Base-by-base conservation (phyloP, 2,888 invertebrate species). In the Ecdyonurus torrentis region DNA sequence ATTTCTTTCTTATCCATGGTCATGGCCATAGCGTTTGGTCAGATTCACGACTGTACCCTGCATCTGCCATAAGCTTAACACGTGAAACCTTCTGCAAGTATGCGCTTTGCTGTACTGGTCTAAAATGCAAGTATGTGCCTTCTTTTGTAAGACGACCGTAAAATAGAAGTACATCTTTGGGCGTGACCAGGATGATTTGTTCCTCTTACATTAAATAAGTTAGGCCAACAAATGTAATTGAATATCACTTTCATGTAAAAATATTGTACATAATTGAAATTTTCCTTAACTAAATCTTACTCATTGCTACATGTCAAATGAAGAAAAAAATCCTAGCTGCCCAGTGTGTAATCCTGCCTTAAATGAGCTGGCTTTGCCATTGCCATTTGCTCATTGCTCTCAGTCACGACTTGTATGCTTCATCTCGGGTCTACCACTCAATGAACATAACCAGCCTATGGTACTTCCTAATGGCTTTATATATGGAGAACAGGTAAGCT, bases 401-500 rank as follows among this genome's bases (percentile, higher is more conserved):
- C 97, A 97, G 76, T 96, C 96, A 67, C 84, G 94, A 63, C 83
- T 97, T 63, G 90, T 97, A 71, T 99, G 98, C 76, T 79, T 83
- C 72, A 86, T 97, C 69, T 90, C 91, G 65, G 91, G 93, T 25
- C 81, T 88, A 70, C 89, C 94, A 60, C 81, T 99, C 70, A 96
- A 99, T 78, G 97, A 98, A 74, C 90, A 98, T 76, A 97, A 98
- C 79, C 93, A 92, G 69, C 97, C 97, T 15, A 91, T 98, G 88
- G 94, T 96, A 86, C 81, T 99, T 77, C 99, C 99, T 66, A 98
- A 98, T 78, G 98, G 98, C 63, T 90, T 93, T 77, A 95, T 99
- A 64, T 98, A 95, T 72, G 94, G 94, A 10, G 91, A 93, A 77
- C 84, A 89, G 82, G 90, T 89, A 70, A 74, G 69, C 67, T n/a